phyloP scores from a whole-genome alignment of 1,140 invertebrate genomes.

The Leptinotarsa undecemlineata region DNA sequence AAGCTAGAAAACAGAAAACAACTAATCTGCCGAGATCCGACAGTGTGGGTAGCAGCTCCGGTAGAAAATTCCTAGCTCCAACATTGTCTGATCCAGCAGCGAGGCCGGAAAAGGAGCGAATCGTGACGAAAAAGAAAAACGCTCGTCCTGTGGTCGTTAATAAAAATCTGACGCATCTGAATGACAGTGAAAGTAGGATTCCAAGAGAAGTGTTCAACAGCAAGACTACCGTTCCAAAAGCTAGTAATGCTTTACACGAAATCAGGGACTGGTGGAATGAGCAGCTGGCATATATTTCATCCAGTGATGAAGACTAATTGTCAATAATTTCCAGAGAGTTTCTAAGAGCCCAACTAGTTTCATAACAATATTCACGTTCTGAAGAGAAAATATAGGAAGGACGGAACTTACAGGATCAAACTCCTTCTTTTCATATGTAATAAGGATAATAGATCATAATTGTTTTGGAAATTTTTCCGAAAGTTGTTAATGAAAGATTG shows the following conservation, averaged over 20 bases:
- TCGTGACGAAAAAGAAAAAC: conserved; percentile 66
- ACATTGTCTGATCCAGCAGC: conserved; percentile 84
- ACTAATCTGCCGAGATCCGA: conserved; percentile 69
- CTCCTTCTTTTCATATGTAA: too few species aligned
- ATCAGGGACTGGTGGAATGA: conserved; percentile 55
- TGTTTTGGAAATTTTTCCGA: too few species aligned
- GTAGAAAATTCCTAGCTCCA: conserved; percentile 84
- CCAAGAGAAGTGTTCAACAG: conserved; percentile 52
- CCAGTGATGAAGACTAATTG: conserved; percentile 52
- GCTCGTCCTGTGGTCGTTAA: conserved; percentile 60
- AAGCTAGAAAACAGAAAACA: conserved; percentile 56
- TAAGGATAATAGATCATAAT: too few species aligned
- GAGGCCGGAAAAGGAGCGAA: conserved; percentile 73
- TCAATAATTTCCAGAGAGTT: too few species aligned
- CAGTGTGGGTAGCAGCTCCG: conserved; percentile 78
- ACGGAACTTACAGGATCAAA: too few species aligned
- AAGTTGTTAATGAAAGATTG: too few species aligned
- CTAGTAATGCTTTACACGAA: conserved; percentile 51
- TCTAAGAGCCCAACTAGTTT: too few species aligned
- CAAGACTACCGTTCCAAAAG: conserved; percentile 52
- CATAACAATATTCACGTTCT: too few species aligned
- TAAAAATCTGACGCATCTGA: conserved; percentile 50
- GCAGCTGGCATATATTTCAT: conserved; percentile 51
- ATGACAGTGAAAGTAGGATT: conserved; percentile 48
- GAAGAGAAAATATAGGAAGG: too few species aligned